phyloP scores from a whole-genome alignment of 2,113 vertebrate genomes.

The Salvelinus alpinus region DNA sequence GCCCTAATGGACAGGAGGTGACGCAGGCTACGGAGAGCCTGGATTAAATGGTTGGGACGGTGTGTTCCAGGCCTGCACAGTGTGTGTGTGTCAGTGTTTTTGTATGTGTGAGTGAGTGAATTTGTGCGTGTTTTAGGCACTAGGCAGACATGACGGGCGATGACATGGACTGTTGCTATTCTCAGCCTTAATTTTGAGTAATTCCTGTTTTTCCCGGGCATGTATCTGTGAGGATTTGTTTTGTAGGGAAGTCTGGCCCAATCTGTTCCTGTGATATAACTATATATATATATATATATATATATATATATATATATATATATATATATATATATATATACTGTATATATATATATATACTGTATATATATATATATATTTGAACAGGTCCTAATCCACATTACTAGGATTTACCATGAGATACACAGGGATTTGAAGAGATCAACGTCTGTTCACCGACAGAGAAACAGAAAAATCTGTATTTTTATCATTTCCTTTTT shows the following conservation, averaged over 20 bases:
- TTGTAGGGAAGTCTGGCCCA: slow-evolving; percentile 52
- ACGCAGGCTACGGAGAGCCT: slow-evolving; percentile 40
- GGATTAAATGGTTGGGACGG: slow-evolving; percentile 46
- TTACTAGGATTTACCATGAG: slow-evolving; percentile 74
- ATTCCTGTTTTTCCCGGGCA: slow-evolving; percentile 31
- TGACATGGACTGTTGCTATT: slow-evolving; percentile 25
- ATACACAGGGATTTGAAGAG: slow-evolving; percentile 75
- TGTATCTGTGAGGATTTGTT: slow-evolving; percentile 57
- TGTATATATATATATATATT: slow-evolving; percentile 54
- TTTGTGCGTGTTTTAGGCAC: background rate
- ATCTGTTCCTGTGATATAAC: slow-evolving; percentile 65
- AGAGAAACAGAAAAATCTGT: slow-evolving; percentile 41
- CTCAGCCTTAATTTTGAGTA: slow-evolving; percentile 42
- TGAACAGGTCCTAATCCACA: slow-evolving; percentile 77
- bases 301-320: slow-evolving; percentile 41
- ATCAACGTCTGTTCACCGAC: slow-evolving; percentile 67
- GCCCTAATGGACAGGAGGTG: slow-evolving; percentile 58
- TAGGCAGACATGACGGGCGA: slow-evolving; percentile 10
- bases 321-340: too few species aligned
- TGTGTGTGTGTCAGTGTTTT: too few species aligned
- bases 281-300: slow-evolving; percentile 40
- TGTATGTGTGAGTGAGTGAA: slow-evolving; percentile 1
- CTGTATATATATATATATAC: slow-evolving; percentile 49
- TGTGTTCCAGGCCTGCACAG: slow-evolving; percentile 11
- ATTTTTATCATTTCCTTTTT: slow-evolving; percentile 12